Conservation (phyloP, 2,888 invertebrate genomes). For the Poecilus cupreus region DNA sequence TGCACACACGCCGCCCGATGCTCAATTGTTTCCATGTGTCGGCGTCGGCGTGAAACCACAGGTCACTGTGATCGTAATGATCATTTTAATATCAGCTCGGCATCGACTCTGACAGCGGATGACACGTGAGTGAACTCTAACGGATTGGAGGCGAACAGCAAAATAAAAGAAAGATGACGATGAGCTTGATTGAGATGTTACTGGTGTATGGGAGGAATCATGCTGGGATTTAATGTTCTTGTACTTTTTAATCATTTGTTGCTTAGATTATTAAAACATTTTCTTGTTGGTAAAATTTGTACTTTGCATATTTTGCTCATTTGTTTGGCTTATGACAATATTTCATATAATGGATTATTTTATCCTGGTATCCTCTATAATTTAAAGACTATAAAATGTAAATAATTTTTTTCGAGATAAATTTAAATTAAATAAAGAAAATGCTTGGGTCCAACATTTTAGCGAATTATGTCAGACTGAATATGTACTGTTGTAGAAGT, state of each 20-base stretch:
- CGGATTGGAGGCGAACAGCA: not conserved
- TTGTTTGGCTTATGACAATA: no score
- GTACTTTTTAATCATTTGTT: constrained; percentile 22
- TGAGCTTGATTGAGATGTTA: constrained; percentile 28
- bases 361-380: no score
- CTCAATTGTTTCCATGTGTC: constrained; percentile 20
- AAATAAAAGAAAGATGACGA: constrained; percentile 23
- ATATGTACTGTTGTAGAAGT: no score
- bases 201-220: not conserved
- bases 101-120: constrained; percentile 12
- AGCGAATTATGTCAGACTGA: no score
- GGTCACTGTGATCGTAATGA: constrained; percentile 33
- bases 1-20: not conserved
- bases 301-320: not conserved
- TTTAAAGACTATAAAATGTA: no score
- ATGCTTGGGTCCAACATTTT: no score
- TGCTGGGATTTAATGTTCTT: constrained; percentile 28
- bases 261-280: not conserved
- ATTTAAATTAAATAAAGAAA: no score
- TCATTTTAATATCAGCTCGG: constrained; percentile 47
- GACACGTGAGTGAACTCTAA: constrained; percentile 37
- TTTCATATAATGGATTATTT: no score
- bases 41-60: constrained; percentile 47
- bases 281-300: not conserved
- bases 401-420: no score